Base-by-base conservation (phyloP, 2,113 vertebrate genomes). In the Solenodon paradoxus region DNA sequence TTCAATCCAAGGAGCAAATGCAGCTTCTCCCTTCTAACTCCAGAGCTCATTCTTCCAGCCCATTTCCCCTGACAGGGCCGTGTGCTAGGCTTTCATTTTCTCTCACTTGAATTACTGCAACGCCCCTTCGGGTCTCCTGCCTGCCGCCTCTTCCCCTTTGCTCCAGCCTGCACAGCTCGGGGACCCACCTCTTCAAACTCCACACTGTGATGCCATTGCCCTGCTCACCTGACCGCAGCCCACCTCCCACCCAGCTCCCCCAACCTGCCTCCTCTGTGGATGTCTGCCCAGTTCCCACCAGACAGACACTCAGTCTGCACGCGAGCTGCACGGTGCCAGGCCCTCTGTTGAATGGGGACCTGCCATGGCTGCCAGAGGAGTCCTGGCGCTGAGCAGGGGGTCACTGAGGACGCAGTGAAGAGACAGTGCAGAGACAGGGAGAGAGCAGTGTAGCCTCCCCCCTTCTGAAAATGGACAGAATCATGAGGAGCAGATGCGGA, bases 401-500 rank as follows among this genome's bases (percentile, higher is more conserved):
- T 9, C n/a, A n/a, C n/a, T n/a, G n/a, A n/a, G n/a, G n/a, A n/a
- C n/a, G n/a, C n/a, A 5, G 10, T 5, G 32, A 80, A 74, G 92
- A 59, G 26, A n/a, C 19, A 69, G 15, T 3, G 15, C 75, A 69
- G 40, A 72, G 28, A 42, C 1, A 13, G n/a, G 81, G 90, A 5
- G 57, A 87, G 79, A 81, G 89, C 45, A 38, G 22, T 30, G 7
- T 15, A 38, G 47, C 10, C 35, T 32, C 71, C 95, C n/a, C 10
- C 10, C 24, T 53, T 92, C 94, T 97, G 97, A 95, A 96, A 91
- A 2, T 80, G 89, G 93, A 92, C 89, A 92, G 92, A 96, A 96
- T 92, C 92, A 94, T 96, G 94, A 97, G 90, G 63, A 97, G 83
- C 83, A 95, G 94, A 88, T 81, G 96, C 96, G 96, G 96, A 81